These are phyloP conservation scores for Hylia prasina DNA, from an alignment of 2,113 vertebrate species.

Conservation along the genomic window DNA sequence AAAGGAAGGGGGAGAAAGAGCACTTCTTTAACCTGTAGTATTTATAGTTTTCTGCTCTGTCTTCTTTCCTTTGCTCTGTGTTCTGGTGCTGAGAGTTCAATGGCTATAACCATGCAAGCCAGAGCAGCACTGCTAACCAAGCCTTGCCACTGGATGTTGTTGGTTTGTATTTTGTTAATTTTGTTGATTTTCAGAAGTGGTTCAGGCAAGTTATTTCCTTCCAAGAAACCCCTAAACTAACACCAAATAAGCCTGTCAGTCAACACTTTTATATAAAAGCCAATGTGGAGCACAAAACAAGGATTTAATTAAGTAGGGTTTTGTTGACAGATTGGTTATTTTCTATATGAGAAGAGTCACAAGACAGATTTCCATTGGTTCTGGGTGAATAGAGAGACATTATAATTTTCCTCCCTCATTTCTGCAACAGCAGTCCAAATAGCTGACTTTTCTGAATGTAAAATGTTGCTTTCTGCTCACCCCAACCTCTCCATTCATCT, in stretches of 20 bases:
- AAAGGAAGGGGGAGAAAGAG: not conserved
- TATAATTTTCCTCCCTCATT: not conserved
- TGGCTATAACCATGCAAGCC: not conserved
- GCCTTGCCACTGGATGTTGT: not conserved
- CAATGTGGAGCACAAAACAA: not conserved
- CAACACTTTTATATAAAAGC: conserved; percentile 58
- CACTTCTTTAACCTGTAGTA: not conserved
- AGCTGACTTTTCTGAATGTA: not conserved
- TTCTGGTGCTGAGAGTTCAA: not conserved
- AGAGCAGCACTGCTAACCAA: not conserved
- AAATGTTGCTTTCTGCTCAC: not conserved
- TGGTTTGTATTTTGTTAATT: not conserved
- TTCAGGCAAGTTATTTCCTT: conserved; percentile 5
- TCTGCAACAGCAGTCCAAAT: not conserved
- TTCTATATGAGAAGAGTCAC: conserved; percentile 11
- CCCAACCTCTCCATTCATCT: not conserved
- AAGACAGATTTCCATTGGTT: conserved; percentile 19
- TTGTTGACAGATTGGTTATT: conserved; percentile 53
- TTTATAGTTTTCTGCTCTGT: not conserved
- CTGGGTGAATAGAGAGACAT: not conserved
- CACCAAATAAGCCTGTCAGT: conserved; percentile 46
- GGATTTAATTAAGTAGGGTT: conserved; percentile 32
- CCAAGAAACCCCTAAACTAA: conserved; percentile 32
- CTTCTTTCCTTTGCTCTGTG: not conserved
- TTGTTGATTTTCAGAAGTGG: conserved; percentile 16